phyloP scores from a whole-genome alignment of 2,888 invertebrate species.

The Byasa hedistus region DNA sequence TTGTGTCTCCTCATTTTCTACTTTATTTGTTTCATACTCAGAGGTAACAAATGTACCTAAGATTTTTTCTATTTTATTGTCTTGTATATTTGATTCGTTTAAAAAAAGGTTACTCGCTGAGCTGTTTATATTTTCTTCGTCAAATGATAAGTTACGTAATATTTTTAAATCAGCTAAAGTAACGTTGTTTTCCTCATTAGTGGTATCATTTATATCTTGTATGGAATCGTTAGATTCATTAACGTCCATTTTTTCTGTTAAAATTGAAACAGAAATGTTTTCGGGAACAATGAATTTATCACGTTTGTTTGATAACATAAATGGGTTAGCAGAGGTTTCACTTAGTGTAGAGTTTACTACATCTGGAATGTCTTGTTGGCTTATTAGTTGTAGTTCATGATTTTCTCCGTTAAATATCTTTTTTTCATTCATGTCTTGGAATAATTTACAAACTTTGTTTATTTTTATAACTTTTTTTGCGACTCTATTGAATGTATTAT shows the following conservation, averaged over 20 bases:
- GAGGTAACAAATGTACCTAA: constrained; percentile 58
- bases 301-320: constrained; percentile 46
- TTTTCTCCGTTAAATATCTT: constrained; percentile 27
- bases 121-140: constrained; percentile 46
- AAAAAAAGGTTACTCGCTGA: constrained; percentile 61
- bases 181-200: constrained; percentile 34
- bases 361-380: constrained; percentile 64
- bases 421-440: constrained; percentile 46
- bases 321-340: constrained; percentile 51
- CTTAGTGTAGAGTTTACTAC: constrained; percentile 70
- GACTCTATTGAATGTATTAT: constrained; percentile 50
- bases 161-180: constrained; percentile 45
- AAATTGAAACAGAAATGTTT: constrained; percentile 62
- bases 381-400: constrained; percentile 37
- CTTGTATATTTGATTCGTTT: constrained; percentile 51
- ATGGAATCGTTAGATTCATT: constrained; percentile 8
- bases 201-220: constrained; percentile 4
- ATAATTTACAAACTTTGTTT: constrained; percentile 59
- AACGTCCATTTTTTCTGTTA: constrained; percentile 51
- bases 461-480: constrained; percentile 57
- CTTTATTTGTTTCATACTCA: constrained; percentile 67
- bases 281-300: constrained; percentile 66
- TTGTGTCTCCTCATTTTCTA: constrained; percentile 60
- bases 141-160: constrained; percentile 43
- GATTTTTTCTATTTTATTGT: constrained; percentile 52